Evolutionary conservation across 2,113 vertebrate species (phyloP), one percentile per base, ranked within the genome.

Genomic region (Alethe diademata): DNA sequence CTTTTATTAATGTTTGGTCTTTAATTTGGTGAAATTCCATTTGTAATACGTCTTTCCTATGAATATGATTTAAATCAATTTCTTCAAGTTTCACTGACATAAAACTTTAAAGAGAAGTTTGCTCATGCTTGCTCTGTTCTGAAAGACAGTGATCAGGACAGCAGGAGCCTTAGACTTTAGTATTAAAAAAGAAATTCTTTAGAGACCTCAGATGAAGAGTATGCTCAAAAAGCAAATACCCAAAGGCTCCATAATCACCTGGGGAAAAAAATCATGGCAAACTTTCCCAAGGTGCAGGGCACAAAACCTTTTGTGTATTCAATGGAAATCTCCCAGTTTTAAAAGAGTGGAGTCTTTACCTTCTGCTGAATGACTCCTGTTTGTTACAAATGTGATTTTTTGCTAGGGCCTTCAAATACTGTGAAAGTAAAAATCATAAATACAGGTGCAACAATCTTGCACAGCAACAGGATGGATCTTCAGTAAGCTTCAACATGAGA

Each of bases 381-480:
- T 73, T 74, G 8, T 54, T 53, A 78, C 23, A 67, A 54, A 66
- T 70, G 6, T n/a, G 19, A 3, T 31, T 38, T 85, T 89, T 86
- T 72, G 8, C 29, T 35, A 47, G 56, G 26, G 16, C 8, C 13
- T 48, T 57, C 19, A 84, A 76, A 81, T 73, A 69, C 29, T 25
- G 4, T 61, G 19, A 64, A 90, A 72, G 13, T 10, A 35, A 71
- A 93, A 86, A 24, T 12, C n/a, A 12, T 45, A 61, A 48, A 62
- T 23, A 29, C 4, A 35, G 3, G 19, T 74, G 16, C 5, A 71
- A 56, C 3, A 23, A 6, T 38, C 22, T 61, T 0, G 0, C 24
- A 6, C 15, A 53, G 25, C 5, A 65, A 51, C 4, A 58, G 33
- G n/a, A 12, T 61, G 16, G 19, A 42, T 82, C 20, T 8, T 60